Conservation (phyloP, 2,113 vertebrate species). For the Megaceryle torquata region DNA sequence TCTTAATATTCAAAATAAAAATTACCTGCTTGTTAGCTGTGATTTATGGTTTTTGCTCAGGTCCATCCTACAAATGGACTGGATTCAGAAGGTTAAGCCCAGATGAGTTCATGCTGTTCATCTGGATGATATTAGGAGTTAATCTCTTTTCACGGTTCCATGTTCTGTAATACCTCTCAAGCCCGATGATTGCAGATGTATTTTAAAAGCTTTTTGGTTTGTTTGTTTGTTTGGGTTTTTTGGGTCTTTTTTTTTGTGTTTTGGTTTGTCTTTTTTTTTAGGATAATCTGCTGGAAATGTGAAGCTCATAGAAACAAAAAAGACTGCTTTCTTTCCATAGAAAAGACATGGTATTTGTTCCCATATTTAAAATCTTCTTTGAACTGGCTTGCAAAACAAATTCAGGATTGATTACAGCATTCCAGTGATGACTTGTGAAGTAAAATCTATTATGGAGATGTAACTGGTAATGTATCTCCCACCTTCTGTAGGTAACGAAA, state of each 20-base stretch:
- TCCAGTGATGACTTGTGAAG: not conserved
- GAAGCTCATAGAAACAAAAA: slow-evolving; percentile 13
- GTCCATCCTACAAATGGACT: slow-evolving; percentile 8
- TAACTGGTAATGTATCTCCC: not conserved
- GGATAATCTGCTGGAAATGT: slow-evolving; percentile 45
- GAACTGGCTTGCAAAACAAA: not conserved
- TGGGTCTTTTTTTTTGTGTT: not conserved
- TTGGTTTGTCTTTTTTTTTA: not conserved
- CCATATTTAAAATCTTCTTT: not conserved
- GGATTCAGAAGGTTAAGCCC: slow-evolving; percentile 49
- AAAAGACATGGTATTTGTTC: not conserved
- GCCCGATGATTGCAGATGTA: slow-evolving; percentile 39
- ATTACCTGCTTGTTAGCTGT: not conserved
- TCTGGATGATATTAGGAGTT: slow-evolving; percentile 65
- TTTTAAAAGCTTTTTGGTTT: slow-evolving; percentile 25
- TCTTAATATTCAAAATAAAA: not conserved
- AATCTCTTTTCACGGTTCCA: slow-evolving; percentile 30
- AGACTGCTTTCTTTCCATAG: not conserved
- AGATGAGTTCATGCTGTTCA: slow-evolving; percentile 54
- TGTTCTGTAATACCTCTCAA: slow-evolving; percentile 50
- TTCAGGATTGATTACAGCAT: not conserved
- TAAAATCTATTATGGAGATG: not conserved
- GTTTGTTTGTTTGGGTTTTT: not conserved
- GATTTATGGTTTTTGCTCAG: slow-evolving; percentile 9
- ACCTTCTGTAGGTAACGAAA: not conserved